Conservation (phyloP, 1,140 invertebrate species). For the Nylanderia fulva region DNA sequence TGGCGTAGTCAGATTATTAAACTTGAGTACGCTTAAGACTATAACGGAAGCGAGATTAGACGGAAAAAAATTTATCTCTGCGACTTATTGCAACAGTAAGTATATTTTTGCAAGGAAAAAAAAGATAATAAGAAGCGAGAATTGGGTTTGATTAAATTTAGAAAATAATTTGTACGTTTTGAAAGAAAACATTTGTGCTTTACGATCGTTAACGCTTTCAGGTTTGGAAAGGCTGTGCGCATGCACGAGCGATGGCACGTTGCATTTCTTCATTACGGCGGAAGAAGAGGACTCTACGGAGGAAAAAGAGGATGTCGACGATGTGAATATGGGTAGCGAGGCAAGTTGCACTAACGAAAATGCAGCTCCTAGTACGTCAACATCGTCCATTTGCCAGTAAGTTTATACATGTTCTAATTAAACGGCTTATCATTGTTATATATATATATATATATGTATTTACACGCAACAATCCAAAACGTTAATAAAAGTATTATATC, state of each 20-base stretch:
- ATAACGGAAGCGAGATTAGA: constrained; percentile 89
- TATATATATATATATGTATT: too few species aligned
- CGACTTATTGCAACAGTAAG: constrained; percentile 91
- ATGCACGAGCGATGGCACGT: constrained; percentile 91
- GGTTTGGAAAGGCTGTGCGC: constrained; percentile 94
- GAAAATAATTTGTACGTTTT: not conserved
- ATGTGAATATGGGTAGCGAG: constrained; percentile 85
- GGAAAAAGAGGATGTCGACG: constrained; percentile 90
- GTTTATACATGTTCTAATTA: constrained; percentile 32
- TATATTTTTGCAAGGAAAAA: not conserved
- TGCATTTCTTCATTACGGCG: constrained; percentile 93
- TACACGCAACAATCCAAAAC: not conserved
- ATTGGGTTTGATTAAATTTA: too few species aligned
- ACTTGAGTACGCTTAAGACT: constrained; percentile 88
- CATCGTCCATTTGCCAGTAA: constrained; percentile 78
- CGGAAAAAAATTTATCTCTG: constrained; percentile 90
- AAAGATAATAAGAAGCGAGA: not conserved
- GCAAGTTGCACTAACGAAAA: constrained; percentile 70
- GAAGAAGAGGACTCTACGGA: constrained; percentile 90
- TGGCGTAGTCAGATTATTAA: constrained; percentile 89
- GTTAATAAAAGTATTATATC: not conserved
- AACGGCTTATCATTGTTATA: not conserved
- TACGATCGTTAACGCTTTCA: constrained; percentile 73
- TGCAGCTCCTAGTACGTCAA: constrained; percentile 81
- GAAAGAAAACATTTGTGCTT: not conserved